Conservation (phyloP, 1,140 invertebrate species). For the Leptonema lineaticorne region DNA sequence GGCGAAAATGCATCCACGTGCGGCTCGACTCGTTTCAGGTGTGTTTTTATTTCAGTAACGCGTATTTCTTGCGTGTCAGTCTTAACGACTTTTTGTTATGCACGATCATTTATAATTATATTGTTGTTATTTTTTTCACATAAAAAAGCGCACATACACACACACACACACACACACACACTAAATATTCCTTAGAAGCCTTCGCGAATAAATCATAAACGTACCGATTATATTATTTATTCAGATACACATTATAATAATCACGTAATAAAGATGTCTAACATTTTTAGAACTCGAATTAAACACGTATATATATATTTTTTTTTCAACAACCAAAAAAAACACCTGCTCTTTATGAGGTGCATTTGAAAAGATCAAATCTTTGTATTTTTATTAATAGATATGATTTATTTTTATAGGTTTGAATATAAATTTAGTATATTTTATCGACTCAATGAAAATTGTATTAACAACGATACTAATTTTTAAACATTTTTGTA, state of each 20-base stretch:
- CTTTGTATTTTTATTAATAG: too few species aligned
- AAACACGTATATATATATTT: too few species aligned
- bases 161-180: neutral
- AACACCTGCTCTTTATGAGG: too few species aligned
- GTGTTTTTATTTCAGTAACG: constrained; percentile 19
- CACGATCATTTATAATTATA: constrained; percentile 3
- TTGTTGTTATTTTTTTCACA: neutral
- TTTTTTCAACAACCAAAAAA: too few species aligned
- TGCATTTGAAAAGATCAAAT: too few species aligned
- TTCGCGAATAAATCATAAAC: too few species aligned
- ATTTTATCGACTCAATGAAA: too few species aligned
- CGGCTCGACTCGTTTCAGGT: constrained; percentile 11
- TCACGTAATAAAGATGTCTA: neutral
- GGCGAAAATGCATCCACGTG: neutral
- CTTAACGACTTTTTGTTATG: constrained; percentile 10
- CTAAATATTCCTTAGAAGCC: neutral
- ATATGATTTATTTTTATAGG: too few species aligned
- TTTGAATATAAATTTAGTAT: too few species aligned
- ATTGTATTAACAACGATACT: too few species aligned
- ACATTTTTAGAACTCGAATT: neutral
- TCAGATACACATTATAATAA: neutral
- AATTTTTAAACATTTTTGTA: too few species aligned
- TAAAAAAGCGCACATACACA: neutral
- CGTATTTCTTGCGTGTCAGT: neutral
- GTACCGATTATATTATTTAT: neutral